phyloP scores from a whole-genome alignment of 2,797 vertebrate genomes.

The Gobionotothen gibberifrons region DNA sequence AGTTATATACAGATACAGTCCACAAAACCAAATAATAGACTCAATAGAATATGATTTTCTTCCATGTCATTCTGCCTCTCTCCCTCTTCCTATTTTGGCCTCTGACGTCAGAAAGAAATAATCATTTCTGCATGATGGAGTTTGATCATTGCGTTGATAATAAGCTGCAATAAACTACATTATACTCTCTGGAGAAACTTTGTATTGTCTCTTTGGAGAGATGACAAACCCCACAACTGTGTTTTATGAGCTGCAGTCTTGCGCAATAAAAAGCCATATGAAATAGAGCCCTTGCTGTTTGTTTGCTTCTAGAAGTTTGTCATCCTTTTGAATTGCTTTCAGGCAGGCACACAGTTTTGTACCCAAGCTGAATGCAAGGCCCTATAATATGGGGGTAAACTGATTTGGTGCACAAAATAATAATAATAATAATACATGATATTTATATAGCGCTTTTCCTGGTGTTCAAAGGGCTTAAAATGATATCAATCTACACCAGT shows the following conservation, averaged over 20 bases:
- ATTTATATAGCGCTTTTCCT: too few relatives aligned
- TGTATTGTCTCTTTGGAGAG: background rate
- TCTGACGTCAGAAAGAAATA: background rate
- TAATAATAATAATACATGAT: too few relatives aligned
- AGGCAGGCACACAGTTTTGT: background rate
- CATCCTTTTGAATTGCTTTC: background rate
- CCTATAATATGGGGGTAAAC: background rate
- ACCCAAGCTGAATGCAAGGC: background rate
- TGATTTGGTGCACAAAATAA: background rate
- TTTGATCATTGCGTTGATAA: conserved; percentile 9
- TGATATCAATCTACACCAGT: background rate
- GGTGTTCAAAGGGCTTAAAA: too few relatives aligned
- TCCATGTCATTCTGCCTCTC: background rate
- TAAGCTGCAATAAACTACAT: conserved; percentile 10
- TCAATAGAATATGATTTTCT: background rate
- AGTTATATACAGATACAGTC: background rate
- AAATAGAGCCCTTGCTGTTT: background rate
- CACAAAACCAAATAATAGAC: background rate
- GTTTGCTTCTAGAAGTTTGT: background rate
- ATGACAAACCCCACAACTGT: background rate
- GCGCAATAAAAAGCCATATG: background rate
- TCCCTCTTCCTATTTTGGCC: background rate
- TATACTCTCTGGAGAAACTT: background rate
- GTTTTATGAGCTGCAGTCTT: conserved; percentile 10
- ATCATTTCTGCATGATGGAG: conserved; percentile 10